Evolutionary conservation across 2,113 vertebrate species (phyloP), one percentile per base, ranked within the genome.

Genomic region (Cavia porcellus): DNA sequence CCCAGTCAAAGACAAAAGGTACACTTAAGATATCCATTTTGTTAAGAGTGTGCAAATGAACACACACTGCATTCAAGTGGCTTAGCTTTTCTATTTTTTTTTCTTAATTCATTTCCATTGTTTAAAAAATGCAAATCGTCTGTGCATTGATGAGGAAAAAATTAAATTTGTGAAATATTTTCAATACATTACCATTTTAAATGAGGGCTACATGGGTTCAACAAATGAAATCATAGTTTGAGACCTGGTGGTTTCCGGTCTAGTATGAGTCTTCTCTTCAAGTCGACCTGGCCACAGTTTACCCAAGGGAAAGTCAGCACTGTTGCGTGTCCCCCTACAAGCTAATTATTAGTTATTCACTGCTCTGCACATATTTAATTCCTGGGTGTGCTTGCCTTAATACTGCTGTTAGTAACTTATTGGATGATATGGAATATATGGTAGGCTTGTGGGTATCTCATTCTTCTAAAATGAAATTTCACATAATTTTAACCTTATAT

Each of bases 11-110:
- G 97, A 98, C 97, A 98, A 98, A 98, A 98, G 97, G 86, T 97
- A 97, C 88, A 30, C 96, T 98, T 98, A 98, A 98, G 98, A 98
- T 98, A 95, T 86, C 98, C 97, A 70, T 42, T 97, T 98, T 98
- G 55, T 96, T 98, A 98, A 98, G 80, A 97, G 93, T 95, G 68
- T n/a, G 96, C 75, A 98, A 97, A 98, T 95, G 90, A 88, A 92
- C 74, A 92, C 96, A 52, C 77, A 94, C 2, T 68, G 52, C 47
- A 89, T 96, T 97, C 98, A 59, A 94, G 19, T 86, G 96, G 70
- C 91, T 96, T 97, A 52, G 35, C 10, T 89, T 94, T 96, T 93
- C 81, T 90, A 1, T 90, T 75, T 96, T 96, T 97, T 95, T 47
- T 35, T 25, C 95, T 20, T 62, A 81, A 96, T 95, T 96, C 52